Evolutionary conservation across 1,140 invertebrate genomes (phyloP).

Genomic region (Calliphora vicina): DNA sequence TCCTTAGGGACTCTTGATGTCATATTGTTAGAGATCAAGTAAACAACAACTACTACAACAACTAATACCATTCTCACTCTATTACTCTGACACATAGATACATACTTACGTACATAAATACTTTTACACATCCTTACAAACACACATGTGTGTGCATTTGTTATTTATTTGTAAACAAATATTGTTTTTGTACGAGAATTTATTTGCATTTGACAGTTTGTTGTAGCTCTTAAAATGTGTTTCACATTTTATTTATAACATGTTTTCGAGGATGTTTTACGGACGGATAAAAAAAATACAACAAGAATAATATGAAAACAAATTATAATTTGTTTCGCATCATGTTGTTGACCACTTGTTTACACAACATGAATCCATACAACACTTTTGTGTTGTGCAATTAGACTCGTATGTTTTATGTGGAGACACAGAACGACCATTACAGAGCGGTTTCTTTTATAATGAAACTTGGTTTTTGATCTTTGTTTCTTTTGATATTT

Average conservation of each 20-base stretch:
- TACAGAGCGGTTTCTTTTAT: not conserved
- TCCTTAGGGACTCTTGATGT: not conserved
- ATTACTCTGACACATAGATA: not conserved
- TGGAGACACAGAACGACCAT: not conserved
- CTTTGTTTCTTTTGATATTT: not conserved
- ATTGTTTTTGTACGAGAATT: not conserved
- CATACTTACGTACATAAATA: not conserved
- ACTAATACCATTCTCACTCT: not conserved
- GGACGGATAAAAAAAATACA: not conserved
- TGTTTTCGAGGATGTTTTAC: not conserved
- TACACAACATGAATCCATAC: not conserved
- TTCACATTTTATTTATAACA: not conserved
- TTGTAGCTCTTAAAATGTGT: not conserved
- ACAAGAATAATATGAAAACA: not conserved
- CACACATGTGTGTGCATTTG: not conserved
- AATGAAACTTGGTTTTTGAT: not conserved
- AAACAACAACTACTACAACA: not conserved
- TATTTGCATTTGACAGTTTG: not conserved
- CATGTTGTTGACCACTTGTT: conserved; percentile 11
- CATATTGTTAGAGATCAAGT: conserved; percentile 12
- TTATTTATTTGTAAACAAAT: not conserved
- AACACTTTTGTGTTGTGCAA: no score
- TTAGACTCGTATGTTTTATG: no score
- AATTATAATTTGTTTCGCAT: conserved; percentile 4
- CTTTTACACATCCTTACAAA: not conserved